Base-by-base conservation (phyloP, 1,140 invertebrate species). In the Plodia interpunctella region DNA sequence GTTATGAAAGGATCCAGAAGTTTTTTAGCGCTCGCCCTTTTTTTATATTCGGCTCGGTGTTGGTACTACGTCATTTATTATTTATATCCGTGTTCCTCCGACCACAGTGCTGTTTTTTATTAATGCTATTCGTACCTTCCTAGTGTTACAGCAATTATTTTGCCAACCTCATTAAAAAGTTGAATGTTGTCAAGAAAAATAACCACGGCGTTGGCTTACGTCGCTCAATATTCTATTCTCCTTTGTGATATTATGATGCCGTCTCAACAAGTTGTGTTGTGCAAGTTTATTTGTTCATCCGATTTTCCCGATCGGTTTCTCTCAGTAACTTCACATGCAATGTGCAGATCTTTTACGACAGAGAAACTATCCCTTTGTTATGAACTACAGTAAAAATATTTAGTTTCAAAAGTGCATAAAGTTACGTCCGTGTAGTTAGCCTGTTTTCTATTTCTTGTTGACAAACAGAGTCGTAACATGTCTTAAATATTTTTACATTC, bases 71-170 rank as follows among this genome's bases (percentile, higher is more conserved):
- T 84, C 86, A 84, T 44, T 83, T 86, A 83, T 86, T 85, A 86
- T 86, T 85, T 86, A 84, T 76, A 77, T 78, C 76, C 77, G 69
- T 84, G 80, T 71, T 59, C 70, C 65, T 65, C 74, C 78, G 78
- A 83, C 80, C 83, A 73, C 80, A 62, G 60, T 63, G 62, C 70
- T 77, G 74, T 76, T 81, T 86, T 85, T 88, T 87, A 88, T 87
- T 85, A 88, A 88, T 80, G 76, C 75, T 65, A 63, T 73, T 60
- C 66, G n/a, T 70, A 77, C 78, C 76, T 71, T 80, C 67, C 73
- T 88, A 83, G 82, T 88, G 81, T 83, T 82, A 81, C 81, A 85
- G 78, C 80, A 87, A 88, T 84, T 85, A 87, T 85, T 87, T 79
- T 79, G 62, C 76, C 71, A 72, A 74, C 72, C 82, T 88, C 85